Percentiles rank a stretch among this genome's conserved stretches.
Conservation (phyloP, 2,797 vertebrate species). For the Miichthys miiuy region DNA sequence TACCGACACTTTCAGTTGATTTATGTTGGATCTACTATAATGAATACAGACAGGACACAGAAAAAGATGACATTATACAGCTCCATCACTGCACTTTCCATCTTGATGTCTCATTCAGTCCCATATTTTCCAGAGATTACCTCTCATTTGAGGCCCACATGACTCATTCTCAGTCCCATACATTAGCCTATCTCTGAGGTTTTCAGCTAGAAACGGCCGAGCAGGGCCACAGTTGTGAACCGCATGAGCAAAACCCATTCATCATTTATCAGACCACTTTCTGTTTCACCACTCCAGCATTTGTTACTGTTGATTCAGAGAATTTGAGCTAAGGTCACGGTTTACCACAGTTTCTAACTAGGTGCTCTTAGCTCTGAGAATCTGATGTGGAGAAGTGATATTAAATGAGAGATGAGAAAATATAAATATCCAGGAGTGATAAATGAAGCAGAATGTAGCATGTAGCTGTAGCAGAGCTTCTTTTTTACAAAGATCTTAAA, state of each 20-base stretch:
- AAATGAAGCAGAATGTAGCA: no score
- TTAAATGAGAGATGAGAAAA: no score
- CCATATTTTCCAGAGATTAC: neutral
- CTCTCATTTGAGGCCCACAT: neutral
- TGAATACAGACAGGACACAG: neutral
- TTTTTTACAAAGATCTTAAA: no score
- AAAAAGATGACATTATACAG: neutral
- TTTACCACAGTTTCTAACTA: neutral
- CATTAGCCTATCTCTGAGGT: neutral
- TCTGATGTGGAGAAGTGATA: no score
- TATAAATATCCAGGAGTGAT: no score
- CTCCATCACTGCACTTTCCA: neutral
- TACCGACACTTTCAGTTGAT: neutral
- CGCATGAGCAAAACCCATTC: neutral
- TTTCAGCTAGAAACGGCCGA: neutral
- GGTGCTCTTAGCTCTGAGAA: no score
- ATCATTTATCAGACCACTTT: neutral
- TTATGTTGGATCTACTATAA: neutral
- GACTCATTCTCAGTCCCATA: neutral
- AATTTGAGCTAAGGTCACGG: neutral
- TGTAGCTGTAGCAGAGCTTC: no score
- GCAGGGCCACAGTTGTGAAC: neutral
- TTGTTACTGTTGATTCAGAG: neutral
- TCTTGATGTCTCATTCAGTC: neutral
- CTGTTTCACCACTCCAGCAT: neutral